Conservation (phyloP, 2,797 vertebrate species). For the Hozukius guyotensis region DNA sequence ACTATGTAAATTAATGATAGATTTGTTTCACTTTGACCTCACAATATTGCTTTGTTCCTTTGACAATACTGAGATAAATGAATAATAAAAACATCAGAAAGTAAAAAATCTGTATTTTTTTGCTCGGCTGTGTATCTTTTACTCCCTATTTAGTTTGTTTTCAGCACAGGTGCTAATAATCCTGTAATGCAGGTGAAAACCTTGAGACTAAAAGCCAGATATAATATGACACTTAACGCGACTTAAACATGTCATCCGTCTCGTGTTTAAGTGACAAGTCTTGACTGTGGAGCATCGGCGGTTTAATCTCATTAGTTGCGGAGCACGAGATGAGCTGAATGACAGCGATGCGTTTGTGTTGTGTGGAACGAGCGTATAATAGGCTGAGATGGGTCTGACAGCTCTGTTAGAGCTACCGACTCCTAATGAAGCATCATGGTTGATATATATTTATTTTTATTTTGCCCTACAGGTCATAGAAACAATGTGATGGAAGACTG, state of each 20-base stretch:
- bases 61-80: not conserved
- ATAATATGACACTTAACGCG: constrained; percentile 35
- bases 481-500: no score
- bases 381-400: not conserved
- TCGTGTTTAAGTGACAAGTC: constrained; percentile 5
- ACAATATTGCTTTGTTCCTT: not conserved
- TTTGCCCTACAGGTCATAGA: no score
- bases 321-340: not conserved
- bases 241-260: constrained; percentile 14
- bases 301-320: constrained; percentile 41
- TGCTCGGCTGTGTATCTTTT: not conserved
- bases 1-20: not conserved
- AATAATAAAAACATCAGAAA: not conserved
- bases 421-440: no score
- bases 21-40: not conserved
- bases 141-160: not conserved
- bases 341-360: not conserved
- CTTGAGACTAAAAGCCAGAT: constrained; percentile 20
- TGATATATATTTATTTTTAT: no score
- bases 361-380: not conserved
- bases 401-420: not conserved
- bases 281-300: not conserved
- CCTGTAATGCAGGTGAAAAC: constrained; percentile 19
- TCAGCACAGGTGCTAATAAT: constrained; percentile 3
- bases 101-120: not conserved